Base-by-base conservation (phyloP, 2,888 invertebrate genomes). In the Pachycephus smyrnensis region DNA sequence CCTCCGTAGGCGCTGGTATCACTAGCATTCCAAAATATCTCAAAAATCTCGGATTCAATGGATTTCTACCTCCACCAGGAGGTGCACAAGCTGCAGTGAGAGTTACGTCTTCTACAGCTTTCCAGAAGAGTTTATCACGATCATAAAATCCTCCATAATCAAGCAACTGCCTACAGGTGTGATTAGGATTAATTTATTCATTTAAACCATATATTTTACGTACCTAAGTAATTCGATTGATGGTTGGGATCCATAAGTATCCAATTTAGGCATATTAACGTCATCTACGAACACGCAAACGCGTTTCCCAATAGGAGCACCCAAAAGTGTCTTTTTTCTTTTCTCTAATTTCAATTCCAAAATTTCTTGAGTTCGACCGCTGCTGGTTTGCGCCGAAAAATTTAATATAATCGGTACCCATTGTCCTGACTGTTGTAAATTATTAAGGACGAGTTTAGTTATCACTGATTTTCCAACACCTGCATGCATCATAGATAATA, bases 301-400 rank as follows among this genome's bases (percentile, higher is more conserved):
- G 80, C 95, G 95, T 90, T 97, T 97, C 15, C 96, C 97, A 40
- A 95, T 90, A 0, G 98, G 97, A 0, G 97, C 97, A 12, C 97
- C 97, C 69, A 98, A 91, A 11, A 96, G 93, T 36, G 94, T 96
- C 81, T 95, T 95, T 83, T 96, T 96, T 71, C 96, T 94, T 88
- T 96, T 97, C 87, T 98, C 98, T 82, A 98, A 91, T 82, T 97
- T 96, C 6, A 94, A 92, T 91, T 98, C 98, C 76, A 98, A 94
- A 90, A 98, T 97, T 92, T 96, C 96, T 92, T 96, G 96, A 0
- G 97, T 97, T 36, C 97, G 93, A 36, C 94, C 92, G 86, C 97
- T 97, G 90, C 96, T 96, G 0, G 98, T 98, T 92, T 98, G 98
- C 0, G 98, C 98, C 0, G 98, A 98, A 92, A 98, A 98, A 89